Base-by-base conservation (phyloP, 2,888 invertebrate species). In the Folsomia candida region DNA sequence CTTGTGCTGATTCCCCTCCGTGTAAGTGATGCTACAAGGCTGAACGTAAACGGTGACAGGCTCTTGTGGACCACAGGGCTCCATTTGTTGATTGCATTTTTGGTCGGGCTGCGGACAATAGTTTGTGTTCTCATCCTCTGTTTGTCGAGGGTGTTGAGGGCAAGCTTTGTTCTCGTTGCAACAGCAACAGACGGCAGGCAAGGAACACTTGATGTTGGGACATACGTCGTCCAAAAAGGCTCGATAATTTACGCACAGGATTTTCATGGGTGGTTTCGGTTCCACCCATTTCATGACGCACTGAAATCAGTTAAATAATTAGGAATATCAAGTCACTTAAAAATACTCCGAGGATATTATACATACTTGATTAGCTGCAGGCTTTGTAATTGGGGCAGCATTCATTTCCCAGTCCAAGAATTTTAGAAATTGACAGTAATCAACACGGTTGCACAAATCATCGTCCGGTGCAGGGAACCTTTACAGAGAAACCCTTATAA, bases 381-480 rank as follows among this genome's bases (percentile, higher is more conserved):
- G 87, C 71, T 82, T 80, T 2, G 84, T 83, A 54, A 86, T 86
- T 26, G 84, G 79, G 68, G 85, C 81, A 1, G 86, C 86, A 79
- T 86, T 84, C 14, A 87, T 86, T 81, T 86, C 87, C 80, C 89
- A 87, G 82, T 93, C 89, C 70, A 93, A 82, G 81, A 92, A 92
- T 54, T 85, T 82, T 79, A 93, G 82, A 68, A 93, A 84, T 81
- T 92, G 91, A 1, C 87, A 86, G 72, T 89, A 90, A 68, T 86
- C 85, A 51, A 92, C 71, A 4, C 76, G 72, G 37, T 76, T 74
- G 54, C 79, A 79, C 0, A 62, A 24, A 57, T 77, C 77, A 4
- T 69, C 76, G 59, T 72, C 69, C 18, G 75, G 65, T 14, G 51
- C 25, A 24, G 79, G 79, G 57, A 75, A 79, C 51, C 78, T 79